Evolutionary conservation across 2,797 vertebrate species (phyloP), one percentile per base, ranked within the genome.

Genomic region (Eutrigla gurnardus): DNA sequence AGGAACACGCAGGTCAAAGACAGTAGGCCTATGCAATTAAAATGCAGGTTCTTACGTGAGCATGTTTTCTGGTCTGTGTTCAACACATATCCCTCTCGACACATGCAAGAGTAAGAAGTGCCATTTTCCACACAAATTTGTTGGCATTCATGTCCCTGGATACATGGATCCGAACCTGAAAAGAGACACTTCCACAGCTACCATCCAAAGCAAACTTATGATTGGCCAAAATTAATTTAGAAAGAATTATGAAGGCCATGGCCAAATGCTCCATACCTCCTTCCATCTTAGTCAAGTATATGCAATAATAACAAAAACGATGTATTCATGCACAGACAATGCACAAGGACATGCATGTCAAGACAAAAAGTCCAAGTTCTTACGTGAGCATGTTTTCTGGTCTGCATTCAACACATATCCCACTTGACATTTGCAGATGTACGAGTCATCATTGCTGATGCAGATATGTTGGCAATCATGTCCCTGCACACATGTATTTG

Each of bases 391-490:
- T 0, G 91, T 95, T 77, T 86, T 95, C 80, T 78, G 79, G 73
- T 96, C 95, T 36, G 88, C 62, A 60, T 94, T 96, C 77, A 96
- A 83, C 61, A 57, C 72, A 64, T 92, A 95, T 62, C 95, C 95
- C 9, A 58, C 80, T 4, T 76, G 82, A 90, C 96, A 96, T 65
- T 83, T 89, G 4, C 96, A 96, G 60, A 84, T 73, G 11, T 91
- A 92, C 25, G 81, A 90, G 6, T 87, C 90, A 9, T 47, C 77
- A 3, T 45, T 87, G 1, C 70, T 92, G 78, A 94, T 65, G 5
- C 95, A 96, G 53, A 95, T 42, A 33, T 96, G 95, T 65, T 96
- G 90, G 15, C 95, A 96, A 37, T 93, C 84, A 0, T 96, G 93
- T 68, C 89, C 91, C 1, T 82, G 81, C 0, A 81, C 83, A 70